These are phyloP conservation scores for Lasioglossum villosulum DNA, from an alignment of 2,888 invertebrate genomes.

Conservation along the genomic window DNA sequence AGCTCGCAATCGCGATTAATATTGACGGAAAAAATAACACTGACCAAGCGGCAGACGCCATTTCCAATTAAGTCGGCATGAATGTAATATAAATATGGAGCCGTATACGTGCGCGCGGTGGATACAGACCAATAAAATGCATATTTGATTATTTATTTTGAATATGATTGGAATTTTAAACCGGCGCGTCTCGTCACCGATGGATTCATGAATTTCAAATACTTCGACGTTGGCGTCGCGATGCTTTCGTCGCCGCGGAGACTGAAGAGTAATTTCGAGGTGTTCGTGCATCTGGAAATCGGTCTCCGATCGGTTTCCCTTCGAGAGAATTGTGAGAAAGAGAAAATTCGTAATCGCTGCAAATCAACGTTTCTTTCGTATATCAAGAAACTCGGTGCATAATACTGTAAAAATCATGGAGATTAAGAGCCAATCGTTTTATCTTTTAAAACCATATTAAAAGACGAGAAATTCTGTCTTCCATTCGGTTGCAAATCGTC, in stretches of 20 bases:
- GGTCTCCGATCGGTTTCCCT: neutral
- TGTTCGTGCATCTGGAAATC: neutral
- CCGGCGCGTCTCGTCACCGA: constrained; percentile 37
- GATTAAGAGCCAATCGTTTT: neutral
- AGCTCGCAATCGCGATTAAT: neutral
- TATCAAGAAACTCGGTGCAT: neutral
- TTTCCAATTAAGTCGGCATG: constrained; percentile 22
- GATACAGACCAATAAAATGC: constrained; percentile 32
- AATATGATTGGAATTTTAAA: constrained; percentile 63
- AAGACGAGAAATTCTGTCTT: neutral
- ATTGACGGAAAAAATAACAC: neutral
- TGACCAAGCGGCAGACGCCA: constrained; percentile 17
- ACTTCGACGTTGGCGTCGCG: constrained; percentile 35
- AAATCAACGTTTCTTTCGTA: neutral
- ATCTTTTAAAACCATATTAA: neutral
- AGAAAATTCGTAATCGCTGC: neutral
- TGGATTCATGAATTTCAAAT: constrained; percentile 64
- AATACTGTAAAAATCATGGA: neutral
- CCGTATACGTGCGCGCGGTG: neutral
- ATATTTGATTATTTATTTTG: constrained; percentile 62
- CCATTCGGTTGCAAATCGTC: neutral
- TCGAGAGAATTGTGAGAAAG: neutral
- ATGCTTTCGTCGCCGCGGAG: constrained; percentile 5
- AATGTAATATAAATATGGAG: constrained; percentile 23
- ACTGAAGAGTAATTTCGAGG: constrained; percentile 30